Evolutionary conservation across 2,888 invertebrate genomes (phyloP).

Genomic region (Odontothrips loti): DNA sequence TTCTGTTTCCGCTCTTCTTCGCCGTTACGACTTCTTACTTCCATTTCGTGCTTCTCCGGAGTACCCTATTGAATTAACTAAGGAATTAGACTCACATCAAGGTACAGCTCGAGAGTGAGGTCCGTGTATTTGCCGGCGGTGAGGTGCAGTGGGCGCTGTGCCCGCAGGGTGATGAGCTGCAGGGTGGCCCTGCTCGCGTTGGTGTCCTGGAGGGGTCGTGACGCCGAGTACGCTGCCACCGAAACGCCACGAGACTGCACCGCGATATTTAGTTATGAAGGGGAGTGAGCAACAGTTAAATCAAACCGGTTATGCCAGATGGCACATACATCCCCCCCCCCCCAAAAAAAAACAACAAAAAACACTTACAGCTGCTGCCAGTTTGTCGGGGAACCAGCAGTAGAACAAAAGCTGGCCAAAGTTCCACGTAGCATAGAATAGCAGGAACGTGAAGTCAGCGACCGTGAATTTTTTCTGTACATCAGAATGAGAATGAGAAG

Average conservation of each 20-base stretch:
- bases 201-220: background rate
- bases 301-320: background rate
- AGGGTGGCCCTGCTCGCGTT: background rate
- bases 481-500: background rate
- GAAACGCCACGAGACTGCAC: background rate
- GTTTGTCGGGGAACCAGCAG: background rate
- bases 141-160: background rate
- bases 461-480: background rate
- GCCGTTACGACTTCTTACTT: too few species aligned
- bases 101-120: constrained; percentile 8
- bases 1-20: too few species aligned
- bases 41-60: too few species aligned
- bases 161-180: background rate
- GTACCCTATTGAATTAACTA: too few species aligned
- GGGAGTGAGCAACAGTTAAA: too few species aligned
- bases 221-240: background rate
- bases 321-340: background rate
- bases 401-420: background rate
- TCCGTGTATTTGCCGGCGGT: background rate
- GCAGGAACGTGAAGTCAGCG: background rate
- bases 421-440: background rate
- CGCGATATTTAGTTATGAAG: too few species aligned
- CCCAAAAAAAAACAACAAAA: background rate
- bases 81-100: background rate
- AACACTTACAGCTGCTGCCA: background rate